These are phyloP conservation scores for Arge pagana DNA, from an alignment of 2,888 invertebrate species.

Conservation along the genomic window DNA sequence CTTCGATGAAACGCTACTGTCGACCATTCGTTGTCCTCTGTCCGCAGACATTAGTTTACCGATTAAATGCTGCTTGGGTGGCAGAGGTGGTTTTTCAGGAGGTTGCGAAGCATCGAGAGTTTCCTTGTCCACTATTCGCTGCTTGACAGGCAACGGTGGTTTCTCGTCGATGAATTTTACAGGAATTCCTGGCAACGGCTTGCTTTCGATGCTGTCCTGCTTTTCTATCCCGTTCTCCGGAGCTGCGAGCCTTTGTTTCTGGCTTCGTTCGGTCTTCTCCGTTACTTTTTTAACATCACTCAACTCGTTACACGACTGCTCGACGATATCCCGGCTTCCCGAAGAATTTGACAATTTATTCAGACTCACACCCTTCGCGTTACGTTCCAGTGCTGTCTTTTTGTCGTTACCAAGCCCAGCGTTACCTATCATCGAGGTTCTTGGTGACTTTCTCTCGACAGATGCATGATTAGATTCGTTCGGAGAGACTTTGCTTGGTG, in stretches of 20 bases:
- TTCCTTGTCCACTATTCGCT: constrained; percentile 28
- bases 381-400: constrained; percentile 43
- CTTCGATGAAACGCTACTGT: background rate
- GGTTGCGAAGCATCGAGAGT: constrained; percentile 28
- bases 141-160: constrained; percentile 29
- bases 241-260: constrained; percentile 42
- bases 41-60: constrained; percentile 21
- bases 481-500: constrained; percentile 43
- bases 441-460: too few species aligned
- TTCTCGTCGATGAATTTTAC: constrained; percentile 21
- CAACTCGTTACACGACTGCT: constrained; percentile 40
- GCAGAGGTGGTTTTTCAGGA: constrained; percentile 31
- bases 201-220: constrained; percentile 54
- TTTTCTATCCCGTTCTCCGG: constrained; percentile 50
- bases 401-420: too few species aligned
- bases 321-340: constrained; percentile 37
- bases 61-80: constrained; percentile 31
- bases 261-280: constrained; percentile 45
- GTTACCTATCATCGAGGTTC: too few species aligned
- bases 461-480: constrained; percentile 48
- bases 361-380: constrained; percentile 30
- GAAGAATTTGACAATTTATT: constrained; percentile 7
- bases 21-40: background rate
- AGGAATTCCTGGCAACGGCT: constrained; percentile 53
- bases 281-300: constrained; percentile 50